These are phyloP conservation scores for Lanistes nyassanus DNA, from an alignment of 1,140 invertebrate species.

Conservation along the genomic window DNA sequence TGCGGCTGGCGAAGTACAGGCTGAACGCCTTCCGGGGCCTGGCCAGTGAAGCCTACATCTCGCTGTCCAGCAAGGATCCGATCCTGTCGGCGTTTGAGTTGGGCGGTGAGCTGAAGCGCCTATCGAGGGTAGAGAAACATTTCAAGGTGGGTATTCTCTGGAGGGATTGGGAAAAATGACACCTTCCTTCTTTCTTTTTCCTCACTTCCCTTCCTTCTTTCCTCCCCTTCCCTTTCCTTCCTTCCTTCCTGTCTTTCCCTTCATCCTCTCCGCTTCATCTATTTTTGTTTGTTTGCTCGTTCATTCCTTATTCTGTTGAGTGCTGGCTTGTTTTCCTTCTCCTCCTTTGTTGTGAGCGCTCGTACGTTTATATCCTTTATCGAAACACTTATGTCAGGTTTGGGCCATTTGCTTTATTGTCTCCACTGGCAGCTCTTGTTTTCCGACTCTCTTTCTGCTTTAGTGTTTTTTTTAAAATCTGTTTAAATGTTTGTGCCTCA, in stretches of 20 bases:
- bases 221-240: conserved; percentile 5
- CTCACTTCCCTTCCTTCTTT: conserved; percentile 1
- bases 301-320: too few species aligned
- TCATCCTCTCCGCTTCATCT: background rate
- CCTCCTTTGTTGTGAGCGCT: too few species aligned
- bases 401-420: too few species aligned
- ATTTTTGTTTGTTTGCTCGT: background rate
- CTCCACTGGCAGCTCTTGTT: too few species aligned
- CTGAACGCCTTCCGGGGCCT: conserved; percentile 64
- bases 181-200: background rate
- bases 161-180: background rate
- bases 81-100: conserved; percentile 75
- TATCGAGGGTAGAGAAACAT: conserved; percentile 68
- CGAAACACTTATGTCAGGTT: too few species aligned
- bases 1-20: conserved; percentile 61
- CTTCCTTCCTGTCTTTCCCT: conserved; percentile 1
- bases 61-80: conserved; percentile 75
- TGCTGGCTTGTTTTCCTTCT: too few species aligned
- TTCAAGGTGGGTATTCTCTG: conserved; percentile 65
- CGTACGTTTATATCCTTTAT: too few species aligned
- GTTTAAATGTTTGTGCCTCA: background rate
- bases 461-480: background rate
- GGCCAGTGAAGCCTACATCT: conserved; percentile 72
- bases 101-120: conserved; percentile 68
- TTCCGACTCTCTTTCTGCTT: too few species aligned